phyloP scores from a whole-genome alignment of 2,888 invertebrate genomes.

The Tryphoninae sp. region DNA sequence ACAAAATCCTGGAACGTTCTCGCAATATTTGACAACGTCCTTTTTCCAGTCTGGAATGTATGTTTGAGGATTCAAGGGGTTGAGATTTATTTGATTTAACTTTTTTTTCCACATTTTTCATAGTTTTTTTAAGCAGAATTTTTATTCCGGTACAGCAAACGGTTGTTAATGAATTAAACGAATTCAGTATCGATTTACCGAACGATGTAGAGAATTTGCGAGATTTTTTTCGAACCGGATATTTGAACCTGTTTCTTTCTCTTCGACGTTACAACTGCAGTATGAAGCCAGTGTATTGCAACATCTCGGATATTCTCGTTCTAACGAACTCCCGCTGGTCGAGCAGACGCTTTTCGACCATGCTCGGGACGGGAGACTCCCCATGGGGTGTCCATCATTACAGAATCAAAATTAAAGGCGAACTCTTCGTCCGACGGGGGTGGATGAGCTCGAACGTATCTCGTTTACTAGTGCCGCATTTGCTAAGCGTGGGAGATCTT shows the following conservation, averaged over 20 bases:
- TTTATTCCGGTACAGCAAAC: no score
- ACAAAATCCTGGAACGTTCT: slow-evolving; percentile 7
- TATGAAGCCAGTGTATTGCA: slow-evolving; percentile 1
- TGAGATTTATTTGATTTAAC: neutral
- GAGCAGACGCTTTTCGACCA: slow-evolving; percentile 66
- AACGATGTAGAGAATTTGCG: neutral
- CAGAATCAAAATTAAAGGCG: slow-evolving; percentile 74
- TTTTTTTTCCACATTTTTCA: no score
- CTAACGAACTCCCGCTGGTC: slow-evolving; percentile 75
- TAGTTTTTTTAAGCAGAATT: no score
- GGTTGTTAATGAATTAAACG: no score
- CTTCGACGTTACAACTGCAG: neutral
- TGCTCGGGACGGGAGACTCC: slow-evolving; percentile 60
- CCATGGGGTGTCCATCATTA: slow-evolving; percentile 74
- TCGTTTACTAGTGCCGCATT: slow-evolving; percentile 70
- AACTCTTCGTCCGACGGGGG: slow-evolving; percentile 24
- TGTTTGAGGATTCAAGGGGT: neutral
- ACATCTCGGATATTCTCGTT: slow-evolving; percentile 44
- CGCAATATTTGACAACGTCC: neutral
- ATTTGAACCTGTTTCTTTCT: slow-evolving; percentile 24
- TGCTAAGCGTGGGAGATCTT: slow-evolving; percentile 64
- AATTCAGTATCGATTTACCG: no score
- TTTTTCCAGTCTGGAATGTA: neutral
- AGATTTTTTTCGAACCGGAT: neutral
- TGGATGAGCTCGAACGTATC: slow-evolving; percentile 46